Conservation (phyloP, 2,113 vertebrate species). For the Sinocyclocheilus anshuiensis region DNA sequence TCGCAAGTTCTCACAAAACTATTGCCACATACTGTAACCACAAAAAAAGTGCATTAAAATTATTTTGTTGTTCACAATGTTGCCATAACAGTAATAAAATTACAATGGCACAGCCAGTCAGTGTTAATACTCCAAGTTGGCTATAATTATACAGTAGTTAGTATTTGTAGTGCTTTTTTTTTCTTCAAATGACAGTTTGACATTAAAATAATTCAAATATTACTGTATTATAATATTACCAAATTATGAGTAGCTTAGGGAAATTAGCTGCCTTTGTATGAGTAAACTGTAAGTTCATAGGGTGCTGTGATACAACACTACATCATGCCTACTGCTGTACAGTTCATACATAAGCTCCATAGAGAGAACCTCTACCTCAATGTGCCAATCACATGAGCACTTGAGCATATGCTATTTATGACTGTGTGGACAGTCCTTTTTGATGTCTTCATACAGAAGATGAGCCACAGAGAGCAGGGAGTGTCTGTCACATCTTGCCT, state of each 20-base stretch:
- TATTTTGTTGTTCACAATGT: no score
- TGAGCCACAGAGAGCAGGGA: neutral
- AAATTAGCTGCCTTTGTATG: neutral
- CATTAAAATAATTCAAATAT: no score
- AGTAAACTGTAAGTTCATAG: neutral
- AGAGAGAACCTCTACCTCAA: neutral
- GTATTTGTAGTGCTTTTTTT: no score
- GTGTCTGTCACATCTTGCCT: neutral
- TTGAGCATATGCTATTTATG: neutral
- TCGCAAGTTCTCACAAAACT: no score
- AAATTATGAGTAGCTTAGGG: neutral
- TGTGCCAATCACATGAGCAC: conserved; percentile 10
- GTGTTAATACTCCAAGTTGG: no score
- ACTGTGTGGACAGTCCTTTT: neutral
- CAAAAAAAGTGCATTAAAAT: no score
- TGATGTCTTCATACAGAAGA: conserved; percentile 2
- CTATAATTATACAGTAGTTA: no score
- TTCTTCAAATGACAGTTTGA: no score
- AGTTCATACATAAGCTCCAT: neutral
- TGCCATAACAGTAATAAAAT: no score
- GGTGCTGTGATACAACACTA: neutral
- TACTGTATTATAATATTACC: neutral
- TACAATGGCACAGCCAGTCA: no score
- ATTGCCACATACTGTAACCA: no score
- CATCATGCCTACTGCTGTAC: neutral